phyloP scores from a whole-genome alignment of 1,140 invertebrate genomes.

The Cryptotermes secundus region DNA sequence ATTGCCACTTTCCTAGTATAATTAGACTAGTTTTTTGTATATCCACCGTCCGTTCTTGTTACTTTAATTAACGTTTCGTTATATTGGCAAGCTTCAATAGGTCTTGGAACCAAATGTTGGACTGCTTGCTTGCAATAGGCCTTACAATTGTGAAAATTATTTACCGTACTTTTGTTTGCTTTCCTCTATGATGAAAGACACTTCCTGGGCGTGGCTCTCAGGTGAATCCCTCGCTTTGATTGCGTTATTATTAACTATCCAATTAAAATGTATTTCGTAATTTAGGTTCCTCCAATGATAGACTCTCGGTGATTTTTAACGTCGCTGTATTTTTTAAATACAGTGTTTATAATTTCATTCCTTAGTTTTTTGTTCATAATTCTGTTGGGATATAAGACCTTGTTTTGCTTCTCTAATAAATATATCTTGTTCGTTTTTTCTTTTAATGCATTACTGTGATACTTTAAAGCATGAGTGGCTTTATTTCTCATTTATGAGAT shows the following conservation, averaged over 20 bases:
- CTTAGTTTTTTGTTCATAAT: background rate
- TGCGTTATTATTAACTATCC: background rate
- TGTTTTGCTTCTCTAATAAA: background rate
- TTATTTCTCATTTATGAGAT: background rate
- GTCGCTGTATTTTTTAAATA: background rate
- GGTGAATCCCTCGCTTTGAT: background rate
- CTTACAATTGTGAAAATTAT: background rate
- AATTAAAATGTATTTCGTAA: conserved; percentile 16
- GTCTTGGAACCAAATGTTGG: background rate
- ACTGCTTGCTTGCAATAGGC: background rate
- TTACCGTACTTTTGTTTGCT: background rate
- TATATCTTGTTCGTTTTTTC: background rate
- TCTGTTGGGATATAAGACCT: background rate
- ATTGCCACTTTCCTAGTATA: conserved; percentile 1
- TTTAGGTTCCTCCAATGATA: background rate
- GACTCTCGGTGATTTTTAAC: background rate
- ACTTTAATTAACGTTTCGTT: conserved; percentile 10
- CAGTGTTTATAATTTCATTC: conserved; percentile 1
- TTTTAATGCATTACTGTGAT: background rate
- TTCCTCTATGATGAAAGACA: background rate
- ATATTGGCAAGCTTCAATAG: conserved; percentile 11
- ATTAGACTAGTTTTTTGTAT: background rate
- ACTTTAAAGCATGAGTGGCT: background rate
- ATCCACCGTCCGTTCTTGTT: background rate
- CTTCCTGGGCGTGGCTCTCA: background rate